phyloP scores from a whole-genome alignment of 2,888 invertebrate species.

The Drosophila neotestacea region DNA sequence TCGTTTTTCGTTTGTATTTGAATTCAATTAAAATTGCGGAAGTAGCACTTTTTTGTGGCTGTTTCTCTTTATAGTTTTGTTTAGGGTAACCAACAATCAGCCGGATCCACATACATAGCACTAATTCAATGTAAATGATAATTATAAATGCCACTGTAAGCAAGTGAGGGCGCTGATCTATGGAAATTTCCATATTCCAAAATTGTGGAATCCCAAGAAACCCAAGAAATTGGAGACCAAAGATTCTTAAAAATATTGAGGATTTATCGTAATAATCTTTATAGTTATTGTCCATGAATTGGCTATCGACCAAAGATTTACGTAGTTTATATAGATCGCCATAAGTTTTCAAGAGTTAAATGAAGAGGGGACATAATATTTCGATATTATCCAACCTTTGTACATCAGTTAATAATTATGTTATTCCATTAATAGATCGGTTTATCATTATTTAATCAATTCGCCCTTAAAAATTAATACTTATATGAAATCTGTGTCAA shows the following conservation, averaged over 20 bases:
- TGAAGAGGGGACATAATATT: too few relatives aligned
- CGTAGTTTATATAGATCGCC: too few relatives aligned
- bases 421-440: too few relatives aligned
- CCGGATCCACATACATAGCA: not conserved
- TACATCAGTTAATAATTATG: too few relatives aligned
- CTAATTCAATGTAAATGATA: conserved; percentile 41
- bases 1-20: conserved; percentile 35
- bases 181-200: conserved; percentile 33
- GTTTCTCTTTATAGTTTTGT: not conserved
- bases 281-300: too few relatives aligned
- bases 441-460: too few relatives aligned
- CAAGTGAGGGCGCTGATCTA: conserved; percentile 20
- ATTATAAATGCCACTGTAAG: conserved; percentile 34
- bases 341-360: too few relatives aligned
- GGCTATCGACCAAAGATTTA: too few relatives aligned
- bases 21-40: conserved; percentile 69
- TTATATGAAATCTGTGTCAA: too few relatives aligned
- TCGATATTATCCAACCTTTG: too few relatives aligned
- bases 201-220: conserved; percentile 1
- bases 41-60: conserved; percentile 46
- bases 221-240: not conserved
- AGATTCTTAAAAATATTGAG: not conserved
- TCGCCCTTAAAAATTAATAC: too few relatives aligned
- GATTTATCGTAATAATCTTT: too few relatives aligned
- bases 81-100: conserved; percentile 36